Percentiles rank a stretch among this genome's conserved stretches.
phyloP scores from a whole-genome alignment of 2,113 vertebrate genomes.

The Hemicordylus capensis region DNA sequence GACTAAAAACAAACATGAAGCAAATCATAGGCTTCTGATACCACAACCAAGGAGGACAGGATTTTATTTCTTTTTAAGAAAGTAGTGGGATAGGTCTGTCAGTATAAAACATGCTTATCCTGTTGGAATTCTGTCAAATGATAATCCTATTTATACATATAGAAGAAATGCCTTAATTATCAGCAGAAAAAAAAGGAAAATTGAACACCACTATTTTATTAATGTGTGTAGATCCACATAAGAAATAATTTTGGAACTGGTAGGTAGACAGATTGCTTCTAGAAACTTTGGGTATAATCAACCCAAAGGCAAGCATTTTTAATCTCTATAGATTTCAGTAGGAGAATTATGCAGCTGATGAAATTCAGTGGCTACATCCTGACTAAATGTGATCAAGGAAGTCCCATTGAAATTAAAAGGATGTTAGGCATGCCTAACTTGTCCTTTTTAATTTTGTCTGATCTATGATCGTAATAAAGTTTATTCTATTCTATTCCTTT shows the following conservation, averaged over 20 bases:
- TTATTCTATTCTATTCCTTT: too few species aligned
- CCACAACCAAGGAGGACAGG: constrained; percentile 64
- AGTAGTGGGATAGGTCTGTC: constrained; percentile 58
- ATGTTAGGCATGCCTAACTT: too few species aligned
- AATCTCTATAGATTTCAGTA: neutral
- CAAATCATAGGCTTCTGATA: constrained; percentile 71
- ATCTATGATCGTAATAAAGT: too few species aligned
- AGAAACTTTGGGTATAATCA: neutral
- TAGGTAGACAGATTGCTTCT: neutral
- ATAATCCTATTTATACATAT: constrained; percentile 61
- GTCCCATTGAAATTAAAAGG: too few species aligned
- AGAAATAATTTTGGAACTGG: constrained; percentile 45
- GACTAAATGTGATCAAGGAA: too few species aligned
- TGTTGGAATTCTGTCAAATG: constrained; percentile 70
- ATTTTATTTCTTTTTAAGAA: neutral
- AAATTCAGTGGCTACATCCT: neutral
- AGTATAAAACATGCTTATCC: constrained; percentile 62
- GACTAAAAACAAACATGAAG: constrained; percentile 65
- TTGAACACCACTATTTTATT: constrained; percentile 38
- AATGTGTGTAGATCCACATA: constrained; percentile 30
- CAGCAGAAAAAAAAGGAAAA: constrained; percentile 39
- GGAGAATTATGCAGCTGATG: neutral
- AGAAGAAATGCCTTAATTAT: constrained; percentile 69
- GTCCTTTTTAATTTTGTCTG: too few species aligned
- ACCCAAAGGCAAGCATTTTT: neutral